Conservation (phyloP, 1,140 invertebrate genomes). For the Cotesia vestalis region DNA sequence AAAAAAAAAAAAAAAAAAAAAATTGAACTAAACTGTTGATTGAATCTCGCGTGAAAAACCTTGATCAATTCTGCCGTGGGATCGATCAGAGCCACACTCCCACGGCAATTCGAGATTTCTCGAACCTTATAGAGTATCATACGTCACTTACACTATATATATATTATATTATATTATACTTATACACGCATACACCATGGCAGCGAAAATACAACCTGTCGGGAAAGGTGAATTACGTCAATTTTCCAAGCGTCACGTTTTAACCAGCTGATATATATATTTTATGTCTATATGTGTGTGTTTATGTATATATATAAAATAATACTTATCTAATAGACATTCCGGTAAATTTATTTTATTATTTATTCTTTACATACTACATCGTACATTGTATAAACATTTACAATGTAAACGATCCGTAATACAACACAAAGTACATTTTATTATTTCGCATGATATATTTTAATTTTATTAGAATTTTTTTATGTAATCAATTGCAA, state of each 20-base stretch:
- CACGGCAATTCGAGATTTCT: conserved; percentile 48
- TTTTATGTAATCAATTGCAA: background rate
- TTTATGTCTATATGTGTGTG: background rate
- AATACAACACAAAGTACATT: background rate
- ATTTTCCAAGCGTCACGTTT: conserved; percentile 24
- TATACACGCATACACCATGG: conserved; percentile 27
- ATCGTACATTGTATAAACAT: background rate
- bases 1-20: conserved; percentile 1
- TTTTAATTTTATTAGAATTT: background rate
- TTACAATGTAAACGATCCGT: too few relatives aligned
- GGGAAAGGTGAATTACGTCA: conserved; percentile 34
- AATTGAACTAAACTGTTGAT: conserved; percentile 28
- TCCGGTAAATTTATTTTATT: conserved; percentile 11
- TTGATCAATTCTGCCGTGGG: conserved; percentile 53
- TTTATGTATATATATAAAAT: conserved; percentile 13
- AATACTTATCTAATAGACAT: conserved; percentile 15
- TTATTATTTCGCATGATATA: conserved; percentile 9
- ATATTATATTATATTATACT: conserved; percentile 8
- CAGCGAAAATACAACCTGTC: conserved; percentile 8
- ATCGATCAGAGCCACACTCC: conserved; percentile 52
- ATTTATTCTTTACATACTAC: background rate
- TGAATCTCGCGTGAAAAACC: conserved; percentile 51
- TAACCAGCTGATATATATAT: conserved; percentile 26
- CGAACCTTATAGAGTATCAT: conserved; percentile 46
- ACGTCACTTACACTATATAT: conserved; percentile 29